Conservation (phyloP, 2,888 invertebrate species). For the Leptopilina myrica region DNA sequence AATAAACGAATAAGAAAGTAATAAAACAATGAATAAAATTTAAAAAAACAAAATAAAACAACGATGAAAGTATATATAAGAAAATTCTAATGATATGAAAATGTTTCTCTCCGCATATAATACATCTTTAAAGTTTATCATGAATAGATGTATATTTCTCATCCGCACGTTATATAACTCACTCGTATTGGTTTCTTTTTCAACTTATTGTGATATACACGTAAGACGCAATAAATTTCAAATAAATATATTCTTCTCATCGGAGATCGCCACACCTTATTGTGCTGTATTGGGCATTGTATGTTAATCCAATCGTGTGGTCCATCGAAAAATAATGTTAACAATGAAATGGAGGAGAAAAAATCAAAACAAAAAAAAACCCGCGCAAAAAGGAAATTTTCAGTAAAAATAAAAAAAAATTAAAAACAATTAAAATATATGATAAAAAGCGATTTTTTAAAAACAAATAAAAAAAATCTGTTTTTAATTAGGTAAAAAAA, state of each 20-base stretch:
- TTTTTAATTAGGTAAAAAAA: too few species aligned
- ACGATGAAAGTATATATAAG: too few species aligned
- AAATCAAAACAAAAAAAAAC: neutral
- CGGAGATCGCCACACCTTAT: conserved; percentile 14
- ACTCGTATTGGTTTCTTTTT: neutral
- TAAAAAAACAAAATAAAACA: too few species aligned
- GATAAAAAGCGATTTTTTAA: too few species aligned
- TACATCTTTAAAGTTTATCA: neutral
- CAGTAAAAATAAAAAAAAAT: too few species aligned
- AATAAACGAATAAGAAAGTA: neutral
- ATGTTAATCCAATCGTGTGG: conserved; percentile 62
- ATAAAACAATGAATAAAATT: too few species aligned
- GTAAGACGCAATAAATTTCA: conserved; percentile 30
- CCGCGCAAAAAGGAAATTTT: neutral
- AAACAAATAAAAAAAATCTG: too few species aligned
- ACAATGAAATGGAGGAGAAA: conserved; percentile 45
- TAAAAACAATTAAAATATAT: too few species aligned
- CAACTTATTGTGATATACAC: neutral
- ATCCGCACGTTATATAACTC: conserved; percentile 8
- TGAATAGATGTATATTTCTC: neutral
- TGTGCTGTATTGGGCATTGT: conserved; percentile 59
- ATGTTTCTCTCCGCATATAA: neutral
- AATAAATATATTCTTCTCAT: conserved; percentile 33
- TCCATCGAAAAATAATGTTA: conserved; percentile 54
- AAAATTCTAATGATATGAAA: too few species aligned